Percentiles rank a stretch among this genome's conserved stretches.
These are phyloP conservation scores for Pluvianellus socialis DNA, from an alignment of 2,113 vertebrate genomes.

Conservation along the genomic window DNA sequence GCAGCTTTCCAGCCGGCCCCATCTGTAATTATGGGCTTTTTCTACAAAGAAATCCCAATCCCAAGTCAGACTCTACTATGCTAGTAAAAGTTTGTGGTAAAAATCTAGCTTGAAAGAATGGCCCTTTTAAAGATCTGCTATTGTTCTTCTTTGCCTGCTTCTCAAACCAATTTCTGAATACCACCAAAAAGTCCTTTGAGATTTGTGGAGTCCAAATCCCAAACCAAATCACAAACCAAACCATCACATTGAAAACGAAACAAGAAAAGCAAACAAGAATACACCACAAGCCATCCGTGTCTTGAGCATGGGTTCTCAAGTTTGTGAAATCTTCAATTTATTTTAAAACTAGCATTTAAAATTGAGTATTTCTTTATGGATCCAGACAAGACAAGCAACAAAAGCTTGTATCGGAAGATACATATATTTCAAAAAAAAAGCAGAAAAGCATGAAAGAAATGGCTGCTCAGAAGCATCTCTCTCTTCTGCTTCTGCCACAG, in stretches of 20 bases:
- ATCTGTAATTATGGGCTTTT: background rate
- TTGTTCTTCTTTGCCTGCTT: background rate
- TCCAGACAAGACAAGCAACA: background rate
- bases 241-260: background rate
- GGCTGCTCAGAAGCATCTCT: background rate
- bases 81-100: background rate
- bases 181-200: background rate
- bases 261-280: background rate
- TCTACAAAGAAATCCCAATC: background rate
- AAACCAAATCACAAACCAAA: background rate
- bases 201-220: background rate
- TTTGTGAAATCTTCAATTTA: background rate
- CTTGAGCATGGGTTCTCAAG: background rate
- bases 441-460: background rate
- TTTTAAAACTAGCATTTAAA: background rate
- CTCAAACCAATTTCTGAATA: background rate
- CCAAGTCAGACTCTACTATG: background rate
- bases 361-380: background rate
- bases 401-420: background rate
- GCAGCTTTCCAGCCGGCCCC: background rate
- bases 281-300: background rate
- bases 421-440: background rate
- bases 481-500: background rate
- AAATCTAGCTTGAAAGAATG: background rate
- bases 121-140: background rate